phyloP scores from a whole-genome alignment of 2,888 invertebrate species.

The Dasypolia templi region DNA sequence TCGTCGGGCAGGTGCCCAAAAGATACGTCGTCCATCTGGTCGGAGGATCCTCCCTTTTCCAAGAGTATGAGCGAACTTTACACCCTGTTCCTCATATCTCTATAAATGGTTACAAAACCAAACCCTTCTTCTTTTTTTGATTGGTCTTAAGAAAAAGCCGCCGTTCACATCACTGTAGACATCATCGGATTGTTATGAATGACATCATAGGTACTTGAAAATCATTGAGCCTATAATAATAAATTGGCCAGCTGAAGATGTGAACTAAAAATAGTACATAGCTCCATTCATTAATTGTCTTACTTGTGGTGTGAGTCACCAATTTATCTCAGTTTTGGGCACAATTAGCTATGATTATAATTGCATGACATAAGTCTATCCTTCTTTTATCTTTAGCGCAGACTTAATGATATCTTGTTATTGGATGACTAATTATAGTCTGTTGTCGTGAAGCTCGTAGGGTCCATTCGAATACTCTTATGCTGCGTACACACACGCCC shows the following conservation, averaged over 20 bases:
- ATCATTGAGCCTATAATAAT: conserved; percentile 49
- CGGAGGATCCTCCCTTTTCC: no score
- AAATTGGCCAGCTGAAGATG: conserved; percentile 59
- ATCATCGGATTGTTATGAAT: conserved; percentile 37
- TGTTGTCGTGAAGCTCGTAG: not conserved
- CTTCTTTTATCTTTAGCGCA: conserved; percentile 55
- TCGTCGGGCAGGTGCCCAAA: no score
- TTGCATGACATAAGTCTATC: conserved; percentile 35
- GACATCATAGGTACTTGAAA: conserved; percentile 60
- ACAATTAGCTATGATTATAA: conserved; percentile 46
- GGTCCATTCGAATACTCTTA: not conserved
- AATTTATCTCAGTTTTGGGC: conserved; percentile 58
- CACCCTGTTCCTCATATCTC: no score
- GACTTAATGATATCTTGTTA: conserved; percentile 7
- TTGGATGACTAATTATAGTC: not conserved
- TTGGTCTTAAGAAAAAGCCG: conserved; percentile 13
- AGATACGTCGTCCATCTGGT: no score
- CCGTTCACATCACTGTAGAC: conserved; percentile 32
- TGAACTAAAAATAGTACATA: conserved; percentile 64
- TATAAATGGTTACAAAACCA: not conserved
- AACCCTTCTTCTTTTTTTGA: not conserved
- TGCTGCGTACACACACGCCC: no score
- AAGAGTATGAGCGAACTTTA: no score
- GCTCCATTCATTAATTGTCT: conserved; percentile 61
- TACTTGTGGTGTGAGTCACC: conserved; percentile 58